Conservation (phyloP, 2,888 invertebrate species). For the Lampropteryx suffumata region DNA sequence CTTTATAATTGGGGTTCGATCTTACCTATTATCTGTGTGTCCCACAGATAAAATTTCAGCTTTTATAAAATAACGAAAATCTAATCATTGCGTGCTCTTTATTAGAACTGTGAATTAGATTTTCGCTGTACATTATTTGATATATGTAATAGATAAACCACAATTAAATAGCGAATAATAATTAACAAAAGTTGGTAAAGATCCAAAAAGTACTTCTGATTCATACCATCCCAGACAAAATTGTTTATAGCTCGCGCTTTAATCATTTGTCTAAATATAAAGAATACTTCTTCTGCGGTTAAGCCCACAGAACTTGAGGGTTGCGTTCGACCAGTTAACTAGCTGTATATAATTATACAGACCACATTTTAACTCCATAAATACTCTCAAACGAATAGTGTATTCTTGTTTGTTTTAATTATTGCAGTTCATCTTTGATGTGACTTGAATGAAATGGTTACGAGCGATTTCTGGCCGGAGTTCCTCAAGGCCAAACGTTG, state of each 20-base stretch:
- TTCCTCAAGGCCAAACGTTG: slow-evolving; percentile 39
- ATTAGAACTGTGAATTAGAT: too few relatives aligned
- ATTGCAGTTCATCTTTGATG: slow-evolving; percentile 28
- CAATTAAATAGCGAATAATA: too few relatives aligned
- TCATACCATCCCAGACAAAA: slow-evolving; percentile 50
- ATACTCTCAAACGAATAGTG: slow-evolving; percentile 29
- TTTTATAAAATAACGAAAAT: too few relatives aligned
- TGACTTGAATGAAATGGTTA: slow-evolving; percentile 37
- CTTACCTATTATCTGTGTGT: too few relatives aligned
- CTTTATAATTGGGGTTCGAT: too few relatives aligned
- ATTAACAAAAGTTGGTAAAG: too few relatives aligned
- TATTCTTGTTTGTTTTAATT: slow-evolving; percentile 36
- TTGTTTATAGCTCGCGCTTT: too few relatives aligned
- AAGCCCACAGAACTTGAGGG: slow-evolving; percentile 45
- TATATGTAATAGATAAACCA: too few relatives aligned
- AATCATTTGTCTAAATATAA: slow-evolving; percentile 41
- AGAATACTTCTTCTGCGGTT: slow-evolving; percentile 52
- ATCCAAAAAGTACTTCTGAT: slow-evolving; percentile 21
- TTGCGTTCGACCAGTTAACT: slow-evolving; percentile 53
- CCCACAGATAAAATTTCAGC: too few relatives aligned
- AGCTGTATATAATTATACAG: slow-evolving; percentile 51
- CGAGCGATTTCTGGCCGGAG: slow-evolving; percentile 31
- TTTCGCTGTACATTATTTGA: too few relatives aligned
- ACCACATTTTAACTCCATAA: slow-evolving; percentile 36
- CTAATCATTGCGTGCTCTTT: too few relatives aligned